Evolutionary conservation across 1,140 invertebrate species (phyloP), one percentile per base, ranked within the genome.

Genomic region (Drosophila virilis): DNA sequence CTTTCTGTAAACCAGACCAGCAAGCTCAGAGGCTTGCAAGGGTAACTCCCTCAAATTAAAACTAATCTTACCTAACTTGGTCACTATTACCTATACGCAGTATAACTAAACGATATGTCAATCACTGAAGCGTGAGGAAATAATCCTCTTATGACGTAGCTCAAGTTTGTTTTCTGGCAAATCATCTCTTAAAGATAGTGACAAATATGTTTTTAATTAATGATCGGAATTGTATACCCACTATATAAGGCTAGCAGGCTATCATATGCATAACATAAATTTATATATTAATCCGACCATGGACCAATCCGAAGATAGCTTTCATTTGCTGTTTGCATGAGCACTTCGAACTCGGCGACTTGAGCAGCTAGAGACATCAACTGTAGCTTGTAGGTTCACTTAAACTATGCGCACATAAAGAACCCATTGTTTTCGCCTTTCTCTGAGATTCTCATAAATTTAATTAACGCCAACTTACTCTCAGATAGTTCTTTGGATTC

Each of bases 181-280:
- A 59, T 59, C 57, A 59, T 46, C 42, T 37, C 51, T 54, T 33
- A 5, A 32, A 6, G 4, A 12, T 4, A 17, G 57, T 35, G 28
- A 35, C 57, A 59, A 59, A 46, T 45, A 45, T 10, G 57, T 46
- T 45, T 46, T 59, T 46, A 13, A 59, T 46, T 59, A 35, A 59
- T 59, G 57, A 2, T 3, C n/a, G 12, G 13, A 6, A 1, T 9
- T 13, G 35, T 22, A 54, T 54, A 54, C 51, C 51, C 13, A 15
- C 9, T 32, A 28, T 13, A 50, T n/a, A 28, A 4, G 22, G 22
- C 22, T 5, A 28, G 22, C 22, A 28, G 22, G 22, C 22, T 5
- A 28, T n/a, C n/a, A n/a, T n/a, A n/a, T n/a, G n/a, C 4, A 28
- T 28, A 5, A 28, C 22, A 28, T 28, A 28, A 4, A 28, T 5